A percentile compares a stretch with the other conserved stretches of the same genome.
These are phyloP conservation scores for Diachasmimorpha longicaudata DNA, from an alignment of 1,140 invertebrate species.

Conservation along the genomic window DNA sequence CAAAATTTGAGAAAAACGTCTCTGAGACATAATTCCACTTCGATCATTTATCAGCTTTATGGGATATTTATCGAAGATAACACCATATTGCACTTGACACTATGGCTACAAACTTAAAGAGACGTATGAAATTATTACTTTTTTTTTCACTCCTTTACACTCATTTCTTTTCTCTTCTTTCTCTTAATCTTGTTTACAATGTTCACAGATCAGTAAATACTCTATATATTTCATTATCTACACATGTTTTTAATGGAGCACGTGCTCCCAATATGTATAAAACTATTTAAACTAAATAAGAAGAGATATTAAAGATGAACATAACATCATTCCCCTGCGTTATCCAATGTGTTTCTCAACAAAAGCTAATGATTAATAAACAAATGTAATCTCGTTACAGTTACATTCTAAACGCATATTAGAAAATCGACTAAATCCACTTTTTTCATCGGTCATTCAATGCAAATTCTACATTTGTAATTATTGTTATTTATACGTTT, in stretches of 20 bases:
- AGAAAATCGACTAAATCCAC: conserved; percentile 25
- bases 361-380: not conserved
- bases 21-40: not conserved
- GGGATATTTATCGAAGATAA: conserved; percentile 8
- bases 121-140: not conserved
- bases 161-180: not conserved
- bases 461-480: not conserved
- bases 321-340: not conserved
- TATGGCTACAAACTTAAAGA: conserved; percentile 19
- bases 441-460: not conserved
- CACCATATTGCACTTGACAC: conserved; percentile 46
- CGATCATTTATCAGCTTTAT: not conserved
- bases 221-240: conserved; percentile 19
- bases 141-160: not conserved
- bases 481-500: not conserved
- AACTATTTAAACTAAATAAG: conserved; percentile 24
- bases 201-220: conserved; percentile 11
- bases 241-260: conserved; percentile 7
- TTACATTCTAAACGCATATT: conserved; percentile 15
- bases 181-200: conserved; percentile 18
- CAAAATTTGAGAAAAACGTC: conserved; percentile 6
- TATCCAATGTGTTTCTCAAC: not conserved
- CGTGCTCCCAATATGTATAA: conserved; percentile 23
- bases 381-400: conserved; percentile 6
- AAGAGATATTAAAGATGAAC: not conserved